phyloP scores from a whole-genome alignment of 2,888 invertebrate genomes.

The Heliothis peltigera region DNA sequence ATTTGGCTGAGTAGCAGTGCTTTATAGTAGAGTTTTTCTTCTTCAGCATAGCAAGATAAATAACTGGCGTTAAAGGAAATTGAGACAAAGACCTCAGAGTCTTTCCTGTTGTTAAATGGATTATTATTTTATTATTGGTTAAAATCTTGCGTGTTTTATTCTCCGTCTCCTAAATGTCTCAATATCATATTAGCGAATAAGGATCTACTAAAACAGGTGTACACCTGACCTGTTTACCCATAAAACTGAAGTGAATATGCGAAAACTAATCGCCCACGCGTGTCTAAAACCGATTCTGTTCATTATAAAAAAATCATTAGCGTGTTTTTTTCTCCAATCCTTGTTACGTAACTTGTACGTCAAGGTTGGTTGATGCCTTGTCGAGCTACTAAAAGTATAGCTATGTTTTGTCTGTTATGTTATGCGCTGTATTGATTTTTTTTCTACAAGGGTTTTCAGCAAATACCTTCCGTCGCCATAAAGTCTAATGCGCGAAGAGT shows the following conservation, averaged over 20 bases:
- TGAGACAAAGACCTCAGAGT: too few relatives aligned
- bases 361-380: conserved; percentile 35
- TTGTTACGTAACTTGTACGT: conserved; percentile 28
- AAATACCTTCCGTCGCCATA: not conserved
- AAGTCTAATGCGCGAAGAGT: too few relatives aligned
- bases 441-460: conserved; percentile 3
- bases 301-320: conserved; percentile 38
- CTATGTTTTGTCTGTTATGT: conserved; percentile 15
- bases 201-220: not conserved
- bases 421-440: conserved; percentile 24
- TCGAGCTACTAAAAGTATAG: conserved; percentile 13
- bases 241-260: not conserved
- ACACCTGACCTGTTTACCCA: not conserved
- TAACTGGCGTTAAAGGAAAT: too few relatives aligned
- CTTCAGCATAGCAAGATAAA: too few relatives aligned
- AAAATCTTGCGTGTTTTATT: not conserved
- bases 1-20: too few relatives aligned
- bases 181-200: not conserved
- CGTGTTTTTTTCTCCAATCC: conserved; percentile 41
- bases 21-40: too few relatives aligned
- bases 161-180: not conserved
- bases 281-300: conserved; percentile 19
- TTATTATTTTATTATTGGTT: too few relatives aligned
- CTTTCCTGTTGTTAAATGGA: too few relatives aligned
- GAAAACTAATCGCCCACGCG: conserved; percentile 25